A percentile compares a stretch with the other conserved stretches of the same genome.
phyloP scores from a whole-genome alignment of 2,888 invertebrate genomes.

The Cynaeus angustus region DNA sequence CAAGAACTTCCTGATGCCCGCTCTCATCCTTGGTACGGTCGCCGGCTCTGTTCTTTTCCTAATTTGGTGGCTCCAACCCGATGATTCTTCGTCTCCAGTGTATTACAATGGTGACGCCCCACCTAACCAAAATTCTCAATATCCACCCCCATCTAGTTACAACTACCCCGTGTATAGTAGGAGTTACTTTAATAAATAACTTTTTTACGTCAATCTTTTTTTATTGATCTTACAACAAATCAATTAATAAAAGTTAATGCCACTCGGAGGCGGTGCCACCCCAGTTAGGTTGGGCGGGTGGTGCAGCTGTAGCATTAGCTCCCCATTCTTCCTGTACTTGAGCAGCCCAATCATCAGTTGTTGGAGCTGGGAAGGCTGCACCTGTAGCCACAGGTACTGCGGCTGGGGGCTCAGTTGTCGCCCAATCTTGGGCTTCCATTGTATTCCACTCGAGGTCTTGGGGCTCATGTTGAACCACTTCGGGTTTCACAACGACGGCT shows the following conservation, averaged over 20 bases:
- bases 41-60: conserved; percentile 66
- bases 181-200: conserved; percentile 46
- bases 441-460: conserved; percentile 76
- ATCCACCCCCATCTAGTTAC: conserved; percentile 4
- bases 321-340: conserved; percentile 78
- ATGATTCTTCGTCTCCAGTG: conserved; percentile 38
- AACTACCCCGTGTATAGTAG: conserved; percentile 42
- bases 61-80: conserved; percentile 66
- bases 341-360: conserved; percentile 69
- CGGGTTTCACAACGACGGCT: conserved; percentile 73
- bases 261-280: conserved; percentile 76
- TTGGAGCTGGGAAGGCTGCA: conserved; percentile 61
- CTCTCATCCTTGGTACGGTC: conserved; percentile 60
- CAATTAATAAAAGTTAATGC: conserved; percentile 67
- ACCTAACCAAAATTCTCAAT: conserved; percentile 20
- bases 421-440: conserved; percentile 74
- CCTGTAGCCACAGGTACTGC: conserved; percentile 63
- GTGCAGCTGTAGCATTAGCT: conserved; percentile 69
- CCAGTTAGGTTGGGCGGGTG: conserved; percentile 75
- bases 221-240: conserved; percentile 36
- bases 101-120: conserved; percentile 5
- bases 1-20: conserved; percentile 66
- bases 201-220: conserved; percentile 19
- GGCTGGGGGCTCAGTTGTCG: conserved; percentile 65
- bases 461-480: conserved; percentile 65